Evolutionary conservation across 2,888 invertebrate species (phyloP).

Genomic region (Drosophila anomalata): DNA sequence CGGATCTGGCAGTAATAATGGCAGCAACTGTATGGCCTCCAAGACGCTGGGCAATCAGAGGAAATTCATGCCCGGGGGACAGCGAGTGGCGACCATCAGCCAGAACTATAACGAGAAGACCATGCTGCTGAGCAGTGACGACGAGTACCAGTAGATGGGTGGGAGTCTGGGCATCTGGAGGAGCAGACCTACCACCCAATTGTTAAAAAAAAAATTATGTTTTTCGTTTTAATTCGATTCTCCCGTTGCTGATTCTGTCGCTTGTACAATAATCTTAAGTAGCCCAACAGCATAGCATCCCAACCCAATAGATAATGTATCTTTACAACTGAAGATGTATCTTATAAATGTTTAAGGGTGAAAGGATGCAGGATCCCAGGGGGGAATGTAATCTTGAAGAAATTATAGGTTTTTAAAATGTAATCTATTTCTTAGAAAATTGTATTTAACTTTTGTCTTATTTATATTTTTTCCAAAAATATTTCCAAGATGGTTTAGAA

Average conservation of each 20-base stretch:
- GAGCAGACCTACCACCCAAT: conserved; percentile 15
- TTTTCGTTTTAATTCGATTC: conserved; percentile 45
- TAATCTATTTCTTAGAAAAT: no score
- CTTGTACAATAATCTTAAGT: conserved; percentile 78
- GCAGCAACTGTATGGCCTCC: conserved; percentile 84
- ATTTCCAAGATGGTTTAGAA: no score
- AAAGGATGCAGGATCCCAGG: not conserved
- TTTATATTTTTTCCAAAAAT: no score
- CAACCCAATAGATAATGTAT: conserved; percentile 52
- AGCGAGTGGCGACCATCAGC: conserved; percentile 91
- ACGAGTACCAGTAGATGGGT: conserved; percentile 91
- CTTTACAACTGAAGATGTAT: conserved; percentile 44
- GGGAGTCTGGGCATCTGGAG: not conserved
- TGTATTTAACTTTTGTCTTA: no score
- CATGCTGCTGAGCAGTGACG: conserved; percentile 97
- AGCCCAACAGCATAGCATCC: conserved; percentile 50
- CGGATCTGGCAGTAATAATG: conserved; percentile 63
- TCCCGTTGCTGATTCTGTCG: conserved; percentile 51
- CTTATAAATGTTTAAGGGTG: not conserved
- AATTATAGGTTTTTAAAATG: no score
- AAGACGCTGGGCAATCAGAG: conserved; percentile 84
- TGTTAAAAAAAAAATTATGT: conserved; percentile 46
- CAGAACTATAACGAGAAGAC: conserved; percentile 98
- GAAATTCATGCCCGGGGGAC: conserved; percentile 87
- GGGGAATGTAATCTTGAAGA: not conserved